Evolutionary conservation across 2,113 vertebrate species (phyloP).

Genomic region (Ariopsis seemanni): DNA sequence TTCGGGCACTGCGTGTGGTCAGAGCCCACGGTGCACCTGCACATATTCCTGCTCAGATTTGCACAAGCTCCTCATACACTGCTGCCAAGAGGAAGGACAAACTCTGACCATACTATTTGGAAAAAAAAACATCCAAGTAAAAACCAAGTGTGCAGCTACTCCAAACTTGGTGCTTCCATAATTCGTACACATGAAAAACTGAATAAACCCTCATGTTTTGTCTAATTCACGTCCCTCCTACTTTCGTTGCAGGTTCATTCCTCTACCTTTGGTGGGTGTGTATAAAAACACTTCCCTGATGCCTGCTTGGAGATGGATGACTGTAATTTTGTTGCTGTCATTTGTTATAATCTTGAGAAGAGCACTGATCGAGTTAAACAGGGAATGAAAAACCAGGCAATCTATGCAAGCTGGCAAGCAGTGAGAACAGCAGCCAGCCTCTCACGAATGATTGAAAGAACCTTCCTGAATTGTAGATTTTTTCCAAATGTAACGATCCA

Average conservation of each 20-base stretch:
- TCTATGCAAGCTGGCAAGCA: constrained; percentile 58
- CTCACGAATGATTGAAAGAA: constrained; percentile 34
- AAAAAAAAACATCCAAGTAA: no score
- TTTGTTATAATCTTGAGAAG: constrained; percentile 68
- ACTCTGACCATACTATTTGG: background rate
- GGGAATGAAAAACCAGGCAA: constrained; percentile 63
- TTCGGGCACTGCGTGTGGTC: constrained; percentile 35
- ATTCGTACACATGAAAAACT: background rate
- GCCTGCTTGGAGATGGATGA: constrained; percentile 64
- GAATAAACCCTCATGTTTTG: background rate
- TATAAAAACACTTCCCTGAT: constrained; percentile 32
- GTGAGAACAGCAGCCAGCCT: constrained; percentile 25
- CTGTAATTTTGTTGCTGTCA: constrained; percentile 72
- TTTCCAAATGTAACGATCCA: constrained; percentile 2
- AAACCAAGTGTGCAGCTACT: no score
- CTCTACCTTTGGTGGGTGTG: constrained; percentile 6
- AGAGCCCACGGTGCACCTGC: constrained; percentile 58
- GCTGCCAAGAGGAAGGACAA: background rate
- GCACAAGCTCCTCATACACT: constrained; percentile 26
- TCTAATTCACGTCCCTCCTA: background rate
- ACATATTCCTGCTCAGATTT: constrained; percentile 38
- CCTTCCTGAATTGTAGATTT: constrained; percentile 19
- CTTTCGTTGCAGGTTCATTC: background rate
- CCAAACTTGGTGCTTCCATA: background rate
- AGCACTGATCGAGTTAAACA: constrained; percentile 68